phyloP scores from a whole-genome alignment of 2,797 vertebrate genomes.

The Okamejei kenojei region DNA sequence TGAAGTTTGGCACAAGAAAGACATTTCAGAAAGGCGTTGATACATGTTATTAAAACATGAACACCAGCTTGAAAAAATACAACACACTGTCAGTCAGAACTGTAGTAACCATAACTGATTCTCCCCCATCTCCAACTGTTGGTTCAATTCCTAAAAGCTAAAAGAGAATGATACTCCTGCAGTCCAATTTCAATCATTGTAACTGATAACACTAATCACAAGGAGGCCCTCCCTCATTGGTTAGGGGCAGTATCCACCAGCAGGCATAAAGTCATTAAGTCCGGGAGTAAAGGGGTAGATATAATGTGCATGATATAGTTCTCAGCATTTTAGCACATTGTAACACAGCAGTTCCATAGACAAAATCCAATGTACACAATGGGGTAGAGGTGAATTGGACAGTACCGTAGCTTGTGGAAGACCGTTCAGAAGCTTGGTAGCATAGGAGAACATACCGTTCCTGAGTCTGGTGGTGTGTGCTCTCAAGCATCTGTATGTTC shows the following conservation, averaged over 20 bases:
- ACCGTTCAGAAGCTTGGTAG: too few species aligned
- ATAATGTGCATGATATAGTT: too few species aligned
- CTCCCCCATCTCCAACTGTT: background rate
- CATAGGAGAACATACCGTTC: too few species aligned
- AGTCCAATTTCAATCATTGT: background rate
- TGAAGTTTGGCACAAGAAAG: background rate
- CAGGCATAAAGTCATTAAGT: background rate
- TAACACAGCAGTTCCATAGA: too few species aligned
- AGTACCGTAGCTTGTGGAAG: too few species aligned
- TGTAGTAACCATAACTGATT: background rate
- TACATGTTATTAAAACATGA: background rate
- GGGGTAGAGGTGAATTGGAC: too few species aligned
- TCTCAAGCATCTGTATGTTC: too few species aligned
- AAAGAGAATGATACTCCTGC: background rate
- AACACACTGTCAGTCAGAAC: background rate
- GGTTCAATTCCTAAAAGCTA: background rate
- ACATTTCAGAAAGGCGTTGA: background rate
- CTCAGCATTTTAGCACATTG: too few species aligned
- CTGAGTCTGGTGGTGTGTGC: too few species aligned
- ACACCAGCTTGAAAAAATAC: background rate
- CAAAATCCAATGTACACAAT: too few species aligned
- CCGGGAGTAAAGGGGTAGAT: too few species aligned
- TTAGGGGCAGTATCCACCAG: background rate
- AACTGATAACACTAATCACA: background rate
- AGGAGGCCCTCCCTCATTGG: background rate